Percentiles rank a stretch among this genome's conserved stretches.
phyloP scores from a whole-genome alignment of 2,797 vertebrate genomes.

The Perodicticus potto region DNA sequence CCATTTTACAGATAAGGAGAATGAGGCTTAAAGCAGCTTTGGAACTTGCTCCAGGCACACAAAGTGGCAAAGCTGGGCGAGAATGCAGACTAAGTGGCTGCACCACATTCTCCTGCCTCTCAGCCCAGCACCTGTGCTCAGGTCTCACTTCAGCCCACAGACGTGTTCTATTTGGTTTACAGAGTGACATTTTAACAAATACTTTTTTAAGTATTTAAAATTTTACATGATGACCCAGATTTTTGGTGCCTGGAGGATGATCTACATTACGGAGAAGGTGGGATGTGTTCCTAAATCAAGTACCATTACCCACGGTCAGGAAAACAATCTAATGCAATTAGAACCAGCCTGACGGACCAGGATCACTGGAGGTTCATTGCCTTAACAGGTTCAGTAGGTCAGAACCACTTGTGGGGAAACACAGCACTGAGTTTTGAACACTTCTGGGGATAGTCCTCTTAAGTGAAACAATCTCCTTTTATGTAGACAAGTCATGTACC shows the following conservation, averaged over 20 bases:
- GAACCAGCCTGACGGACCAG: not conserved
- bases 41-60: not conserved
- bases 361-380: not conserved
- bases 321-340: not conserved
- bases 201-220: not conserved
- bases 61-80: not conserved
- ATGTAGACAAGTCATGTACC: not conserved
- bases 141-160: not conserved
- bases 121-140: not conserved
- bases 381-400: not conserved
- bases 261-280: not conserved
- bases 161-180: not conserved
- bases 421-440: not conserved
- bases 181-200: not conserved
- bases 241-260: not conserved
- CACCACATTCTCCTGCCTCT: not conserved
- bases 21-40: not conserved
- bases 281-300: not conserved
- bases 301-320: not conserved
- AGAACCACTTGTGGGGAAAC: not conserved
- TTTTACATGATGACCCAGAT: not conserved
- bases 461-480: not conserved
- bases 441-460: not conserved
- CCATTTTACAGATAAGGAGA: conserved; percentile 19
- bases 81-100: not conserved